Conservation (phyloP, 2,113 vertebrate genomes). For the Spea multiplicata region DNA sequence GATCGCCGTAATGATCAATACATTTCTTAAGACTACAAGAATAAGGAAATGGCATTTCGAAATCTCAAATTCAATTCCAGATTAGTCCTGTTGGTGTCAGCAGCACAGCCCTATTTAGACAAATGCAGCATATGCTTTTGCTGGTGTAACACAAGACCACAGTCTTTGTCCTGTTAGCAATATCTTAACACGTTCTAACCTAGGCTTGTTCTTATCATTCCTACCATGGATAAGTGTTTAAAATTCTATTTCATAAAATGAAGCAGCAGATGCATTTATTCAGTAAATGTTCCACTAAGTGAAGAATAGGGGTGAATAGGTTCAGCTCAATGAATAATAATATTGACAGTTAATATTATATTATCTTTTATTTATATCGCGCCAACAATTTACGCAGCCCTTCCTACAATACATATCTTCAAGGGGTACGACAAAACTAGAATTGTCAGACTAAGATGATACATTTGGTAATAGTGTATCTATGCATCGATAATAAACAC, state of each 20-base stretch:
- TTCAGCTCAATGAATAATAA: too few species aligned
- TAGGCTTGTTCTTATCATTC: slow-evolving; percentile 22
- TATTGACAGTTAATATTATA: too few species aligned
- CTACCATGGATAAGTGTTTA: slow-evolving; percentile 28
- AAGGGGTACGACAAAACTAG: too few species aligned
- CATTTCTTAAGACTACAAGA: too few species aligned
- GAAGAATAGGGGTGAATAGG: background rate
- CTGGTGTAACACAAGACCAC: slow-evolving; percentile 1
- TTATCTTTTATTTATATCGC: too few species aligned
- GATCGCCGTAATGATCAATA: too few species aligned
- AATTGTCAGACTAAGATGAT: too few species aligned
- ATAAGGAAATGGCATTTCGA: background rate
- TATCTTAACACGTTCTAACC: slow-evolving; percentile 34
- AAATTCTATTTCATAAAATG: slow-evolving; percentile 8
- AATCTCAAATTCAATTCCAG: background rate
- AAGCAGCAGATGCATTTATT: background rate
- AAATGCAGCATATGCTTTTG: background rate
- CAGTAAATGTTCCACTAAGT: slow-evolving; percentile 24
- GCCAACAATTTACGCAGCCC: too few species aligned
- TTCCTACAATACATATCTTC: too few species aligned
- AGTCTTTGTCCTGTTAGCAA: slow-evolving; percentile 21
- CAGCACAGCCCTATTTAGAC: slow-evolving; percentile 26
- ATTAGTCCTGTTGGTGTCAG: slow-evolving; percentile 31
- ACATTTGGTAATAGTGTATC: too few species aligned
- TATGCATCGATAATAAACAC: too few species aligned